These are phyloP conservation scores for Porites australiensis DNA, from an alignment of 64 coral and sea anemone genomes.

Conservation along the genomic window DNA sequence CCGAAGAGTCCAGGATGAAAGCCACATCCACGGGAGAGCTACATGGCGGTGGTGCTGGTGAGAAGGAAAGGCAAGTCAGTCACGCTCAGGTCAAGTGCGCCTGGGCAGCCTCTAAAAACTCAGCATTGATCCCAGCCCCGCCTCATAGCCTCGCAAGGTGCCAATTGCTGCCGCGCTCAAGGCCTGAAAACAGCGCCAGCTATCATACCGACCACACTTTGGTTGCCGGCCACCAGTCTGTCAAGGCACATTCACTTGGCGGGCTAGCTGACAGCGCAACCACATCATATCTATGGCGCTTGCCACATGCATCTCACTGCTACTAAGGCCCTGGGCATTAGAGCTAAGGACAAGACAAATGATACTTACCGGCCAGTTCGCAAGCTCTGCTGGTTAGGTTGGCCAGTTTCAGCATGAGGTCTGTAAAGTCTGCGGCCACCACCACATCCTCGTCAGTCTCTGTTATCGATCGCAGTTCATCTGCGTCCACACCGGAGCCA, in stretches of 20 bases:
- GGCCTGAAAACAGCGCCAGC: neutral
- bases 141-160: no score
- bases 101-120: no score
- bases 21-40: slow-evolving; percentile 40
- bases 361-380: neutral
- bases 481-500: slow-evolving; percentile 37
- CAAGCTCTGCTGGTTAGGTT: neutral
- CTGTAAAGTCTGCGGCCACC: slow-evolving; percentile 67
- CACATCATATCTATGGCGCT: no score
- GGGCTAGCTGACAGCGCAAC: neutral
- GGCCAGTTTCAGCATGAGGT: slow-evolving; percentile 23
- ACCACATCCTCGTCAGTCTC: slow-evolving; percentile 68
- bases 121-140: no score
- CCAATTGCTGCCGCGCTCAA: neutral
- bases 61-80: no score
- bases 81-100: no score
- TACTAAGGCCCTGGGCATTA: neutral
- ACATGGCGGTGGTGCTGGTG: neutral
- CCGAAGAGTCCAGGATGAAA: slow-evolving; percentile 72
- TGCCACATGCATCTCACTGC: neutral
- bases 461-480: slow-evolving; percentile 62
- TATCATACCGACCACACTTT: slow-evolving; percentile 57
- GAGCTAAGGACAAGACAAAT: neutral
- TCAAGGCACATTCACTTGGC: slow-evolving; percentile 33
- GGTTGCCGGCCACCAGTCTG: slow-evolving; percentile 46